Evolutionary conservation across 2,888 invertebrate genomes (phyloP), one percentile per base, ranked within the genome.

Genomic region (Uropetala carovei): DNA sequence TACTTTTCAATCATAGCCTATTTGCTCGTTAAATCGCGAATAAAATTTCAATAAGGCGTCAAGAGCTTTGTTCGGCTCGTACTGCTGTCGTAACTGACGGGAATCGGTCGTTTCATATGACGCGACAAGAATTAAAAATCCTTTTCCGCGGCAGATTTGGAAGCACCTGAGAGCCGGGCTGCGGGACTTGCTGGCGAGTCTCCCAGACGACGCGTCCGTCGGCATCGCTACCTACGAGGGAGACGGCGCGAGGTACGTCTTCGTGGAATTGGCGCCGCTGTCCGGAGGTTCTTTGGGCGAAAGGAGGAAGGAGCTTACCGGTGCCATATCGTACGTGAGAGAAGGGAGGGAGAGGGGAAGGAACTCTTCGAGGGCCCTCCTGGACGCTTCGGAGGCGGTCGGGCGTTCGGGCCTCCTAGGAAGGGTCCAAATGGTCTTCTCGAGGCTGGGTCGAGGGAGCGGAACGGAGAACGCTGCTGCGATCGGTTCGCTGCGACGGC

Each of bases 211-310:
- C 1, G 43, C 83, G 5, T 3, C n/a, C 8, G 18, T 83, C 14
- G 83, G 83, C 18, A 9, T 83, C n/a, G 83, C 57, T 18, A 83
- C 83, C 4, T 83, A 83, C 56, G 57, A 83, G n/a, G 83, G 83
- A 83, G n/a, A 56, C 43, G 83, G 83, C 43, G n/a, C 43, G 13
- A 83, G 11, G 10, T 83, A 83, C 83, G 57, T 18, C n/a, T 83
- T 57, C 56, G 56, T 2, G 57, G 7, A 56, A n/a, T 2, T n/a
- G 18, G 56, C 83, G 3, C 57, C 83, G n/a, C n/a, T 83, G 56
- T 56, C 83, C 18, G 56, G 56, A 11, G 1, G 43, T 18, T 10
- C 56, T 2, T 56, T 57, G 9, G 56, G n/a, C 11, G 56, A 3
- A 10, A 18, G 16, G 0, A 83, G 56, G n/a, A 18, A 22, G 5